Percentiles rank a stretch among this genome's conserved stretches.
These are phyloP conservation scores for Bubo scandiacus DNA, from an alignment of 2,113 vertebrate species.

Conservation along the genomic window DNA sequence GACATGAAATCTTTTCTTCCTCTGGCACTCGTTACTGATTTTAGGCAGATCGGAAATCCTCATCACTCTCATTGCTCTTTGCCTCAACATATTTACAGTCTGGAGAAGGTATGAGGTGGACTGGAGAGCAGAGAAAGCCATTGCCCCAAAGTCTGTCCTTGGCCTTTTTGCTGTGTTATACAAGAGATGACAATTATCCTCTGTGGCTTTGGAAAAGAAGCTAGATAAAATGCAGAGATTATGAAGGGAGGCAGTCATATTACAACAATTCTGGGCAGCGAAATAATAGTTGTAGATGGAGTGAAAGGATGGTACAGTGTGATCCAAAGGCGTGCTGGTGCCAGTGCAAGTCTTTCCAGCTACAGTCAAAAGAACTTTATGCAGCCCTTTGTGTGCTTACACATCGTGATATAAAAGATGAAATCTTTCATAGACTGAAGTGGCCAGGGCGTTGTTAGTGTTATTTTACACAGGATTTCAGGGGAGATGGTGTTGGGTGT, in stretches of 20 bases:
- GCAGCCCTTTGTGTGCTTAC: not conserved
- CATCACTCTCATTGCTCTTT: accelerated
- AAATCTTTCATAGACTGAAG: not conserved
- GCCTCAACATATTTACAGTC: not conserved
- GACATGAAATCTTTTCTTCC: not conserved
- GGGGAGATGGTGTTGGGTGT: not conserved
- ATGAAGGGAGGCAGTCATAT: conserved; percentile 11
- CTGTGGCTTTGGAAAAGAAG: not conserved
- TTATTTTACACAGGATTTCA: not conserved
- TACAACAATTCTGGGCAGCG: not conserved
- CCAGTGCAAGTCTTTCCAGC: not conserved
- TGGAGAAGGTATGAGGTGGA: not conserved
- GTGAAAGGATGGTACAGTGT: not conserved
- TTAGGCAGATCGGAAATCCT: not conserved
- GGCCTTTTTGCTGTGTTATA: not conserved
- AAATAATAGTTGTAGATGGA: not conserved
- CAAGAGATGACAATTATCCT: not conserved
- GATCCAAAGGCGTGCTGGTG: not conserved
- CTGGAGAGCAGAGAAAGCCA: not conserved
- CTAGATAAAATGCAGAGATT: conserved; percentile 34
- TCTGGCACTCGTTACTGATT: not conserved
- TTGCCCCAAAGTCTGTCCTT: not conserved
- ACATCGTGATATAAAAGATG: not conserved
- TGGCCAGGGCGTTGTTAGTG: not conserved
- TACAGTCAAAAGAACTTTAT: not conserved